Base-by-base conservation (phyloP, 2,888 invertebrate genomes). In the Nipponacmea schrenckii region DNA sequence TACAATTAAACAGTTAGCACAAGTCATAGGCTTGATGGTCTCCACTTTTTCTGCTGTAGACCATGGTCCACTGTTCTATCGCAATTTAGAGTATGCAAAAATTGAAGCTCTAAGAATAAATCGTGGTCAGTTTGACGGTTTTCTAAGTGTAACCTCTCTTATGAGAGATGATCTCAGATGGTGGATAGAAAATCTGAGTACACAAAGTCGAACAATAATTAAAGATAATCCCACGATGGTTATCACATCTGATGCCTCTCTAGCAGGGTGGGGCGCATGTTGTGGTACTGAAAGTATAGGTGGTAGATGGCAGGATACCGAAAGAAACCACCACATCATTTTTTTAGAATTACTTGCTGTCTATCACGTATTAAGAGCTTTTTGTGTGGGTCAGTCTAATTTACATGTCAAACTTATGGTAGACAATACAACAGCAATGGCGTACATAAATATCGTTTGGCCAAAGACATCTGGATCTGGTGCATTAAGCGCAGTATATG, bases 181-280 rank as follows among this genome's bases (percentile, higher is more conserved):
- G 67, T 67, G 48, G 67, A 26, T 67, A 24, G 45, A 67, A 8
- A 67, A 67, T 26, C 17, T 67, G 26, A 26, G n/a, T 26, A 27
- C n/a, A n/a, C 31, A 27, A 26, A n/a, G 17, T 39, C 17, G 64
- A 39, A 27, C n/a, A 24, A 64, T 31, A 24, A 26, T 24, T 10
- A 17, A 64, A 20, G 39, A 26, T 64, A 31, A 27, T 64, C 39
- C 31, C n/a, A 26, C n/a, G 8, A 24, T 64, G 7, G n/a, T 64
- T 39, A 27, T 64, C 12, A 56, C 56, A 20, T 20, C 56, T 20
- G 56, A 56, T 56, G 56, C 56, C 56, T 56, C 20, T n/a, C 12
- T 56, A 56, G 56, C n/a, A 2, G 56, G 56, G 20, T 56, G 56
- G 56, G 4, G 56, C n/a, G n/a, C 20, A 20, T n/a, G n/a, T n/a